These are phyloP conservation scores for Diabrotica balteata DNA, from an alignment of 2,888 invertebrate species.

Conservation along the genomic window DNA sequence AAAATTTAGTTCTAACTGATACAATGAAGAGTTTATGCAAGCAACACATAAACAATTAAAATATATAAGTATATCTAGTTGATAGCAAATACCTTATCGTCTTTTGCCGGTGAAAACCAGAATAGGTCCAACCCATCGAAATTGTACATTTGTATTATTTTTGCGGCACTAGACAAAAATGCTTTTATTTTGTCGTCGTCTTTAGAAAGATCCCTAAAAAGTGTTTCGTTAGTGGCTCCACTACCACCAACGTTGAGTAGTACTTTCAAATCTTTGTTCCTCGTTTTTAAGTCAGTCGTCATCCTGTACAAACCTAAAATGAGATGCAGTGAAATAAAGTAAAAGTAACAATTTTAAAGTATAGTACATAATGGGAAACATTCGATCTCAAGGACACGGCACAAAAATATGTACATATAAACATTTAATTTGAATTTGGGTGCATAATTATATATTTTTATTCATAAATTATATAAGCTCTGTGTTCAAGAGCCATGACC, in stretches of 20 bases:
- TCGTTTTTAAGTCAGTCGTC: slow-evolving; percentile 42
- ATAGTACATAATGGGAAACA: too few relatives aligned
- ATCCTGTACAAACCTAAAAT: slow-evolving; percentile 40
- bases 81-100: slow-evolving; percentile 32
- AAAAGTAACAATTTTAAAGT: background rate
- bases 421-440: too few relatives aligned
- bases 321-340: background rate
- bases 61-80: too few relatives aligned
- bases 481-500: too few relatives aligned
- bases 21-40: too few relatives aligned
- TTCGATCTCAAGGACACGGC: too few relatives aligned
- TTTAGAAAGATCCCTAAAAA: slow-evolving; percentile 40
- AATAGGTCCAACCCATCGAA: slow-evolving; percentile 48
- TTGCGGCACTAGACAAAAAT: slow-evolving; percentile 43
- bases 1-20: too few relatives aligned
- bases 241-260: slow-evolving; percentile 46
- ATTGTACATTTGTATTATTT: slow-evolving; percentile 42
- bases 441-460: too few relatives aligned
- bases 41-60: too few relatives aligned
- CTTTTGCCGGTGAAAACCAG: slow-evolving; percentile 46
- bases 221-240: slow-evolving; percentile 38
- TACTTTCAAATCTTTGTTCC: slow-evolving; percentile 43
- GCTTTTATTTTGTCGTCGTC: slow-evolving; percentile 38
- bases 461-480: too few relatives aligned
- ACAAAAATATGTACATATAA: too few relatives aligned